A percentile compares a stretch with the other conserved stretches of the same genome.
These are phyloP conservation scores for Drosophila limbata DNA, from an alignment of 2,888 invertebrate genomes.

Conservation along the genomic window DNA sequence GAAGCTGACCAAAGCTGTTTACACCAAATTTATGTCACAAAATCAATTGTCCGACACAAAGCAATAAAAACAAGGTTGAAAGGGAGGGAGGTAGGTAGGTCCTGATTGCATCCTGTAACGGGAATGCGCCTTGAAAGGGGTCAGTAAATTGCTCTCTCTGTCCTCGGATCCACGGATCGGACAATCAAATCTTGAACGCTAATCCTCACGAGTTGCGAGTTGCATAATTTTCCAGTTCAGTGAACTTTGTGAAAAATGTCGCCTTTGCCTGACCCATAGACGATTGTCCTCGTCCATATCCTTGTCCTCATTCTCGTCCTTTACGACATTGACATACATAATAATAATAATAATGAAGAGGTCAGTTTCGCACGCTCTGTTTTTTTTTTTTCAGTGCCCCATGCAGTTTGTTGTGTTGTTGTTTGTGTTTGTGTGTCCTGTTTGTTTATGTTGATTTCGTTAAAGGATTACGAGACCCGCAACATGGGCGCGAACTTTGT, in stretches of 20 bases:
- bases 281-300: slow-evolving; percentile 41
- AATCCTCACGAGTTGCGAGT: slow-evolving; percentile 35
- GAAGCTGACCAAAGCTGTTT: slow-evolving; percentile 69
- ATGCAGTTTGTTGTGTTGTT: slow-evolving; percentile 15
- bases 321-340: slow-evolving; percentile 40
- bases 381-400: not conserved
- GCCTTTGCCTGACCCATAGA: slow-evolving; percentile 44
- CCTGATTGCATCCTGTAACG: not conserved
- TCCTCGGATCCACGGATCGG: slow-evolving; percentile 2
- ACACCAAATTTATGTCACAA: slow-evolving; percentile 74
- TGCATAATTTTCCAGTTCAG: slow-evolving; percentile 73
- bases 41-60: slow-evolving; percentile 74
- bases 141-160: slow-evolving; percentile 28
- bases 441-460: slow-evolving; percentile 54
- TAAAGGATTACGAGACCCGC: slow-evolving; percentile 70
- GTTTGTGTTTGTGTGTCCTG: slow-evolving; percentile 21
- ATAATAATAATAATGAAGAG: slow-evolving; percentile 63
- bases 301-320: slow-evolving; percentile 3
- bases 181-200: slow-evolving; percentile 24
- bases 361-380: slow-evolving; percentile 58
- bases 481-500: slow-evolving; percentile 78
- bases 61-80: slow-evolving; percentile 68
- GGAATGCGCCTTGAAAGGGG: slow-evolving; percentile 29
- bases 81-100: not conserved
- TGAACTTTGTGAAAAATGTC: slow-evolving; percentile 38